Percentiles rank a stretch among this genome's conserved stretches.
Evolutionary conservation across 2,888 invertebrate genomes (phyloP).

Genomic region (Melinaea menophilus): DNA sequence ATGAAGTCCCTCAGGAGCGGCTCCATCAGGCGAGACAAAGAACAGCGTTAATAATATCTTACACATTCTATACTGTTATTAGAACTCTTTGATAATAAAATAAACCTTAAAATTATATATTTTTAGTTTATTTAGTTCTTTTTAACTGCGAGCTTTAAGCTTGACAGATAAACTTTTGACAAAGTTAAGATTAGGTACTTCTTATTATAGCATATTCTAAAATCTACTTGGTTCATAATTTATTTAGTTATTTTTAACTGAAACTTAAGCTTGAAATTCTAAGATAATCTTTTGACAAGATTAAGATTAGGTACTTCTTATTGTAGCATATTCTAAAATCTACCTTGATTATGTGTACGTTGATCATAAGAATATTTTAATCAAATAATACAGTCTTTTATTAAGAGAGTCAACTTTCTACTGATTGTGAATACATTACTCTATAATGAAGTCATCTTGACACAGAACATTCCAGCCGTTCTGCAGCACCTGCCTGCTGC

Average conservation of each 20-base stretch:
- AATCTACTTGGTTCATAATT: no score
- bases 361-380: no score
- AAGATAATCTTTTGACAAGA: background rate
- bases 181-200: background rate
- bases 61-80: background rate
- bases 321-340: background rate
- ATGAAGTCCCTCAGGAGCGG: conserved; percentile 33
- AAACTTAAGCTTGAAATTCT: no score
- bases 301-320: background rate
- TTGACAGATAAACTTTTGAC: no score
- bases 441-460: conserved; percentile 8
- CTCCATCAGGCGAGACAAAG: conserved; percentile 40
- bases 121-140: background rate
- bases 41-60: conserved; percentile 32
- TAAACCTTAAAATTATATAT: no score
- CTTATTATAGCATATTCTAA: background rate
- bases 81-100: background rate
- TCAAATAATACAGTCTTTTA: no score
- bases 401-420: no score
- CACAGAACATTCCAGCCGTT: conserved; percentile 15
- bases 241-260: background rate
- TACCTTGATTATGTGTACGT: background rate
- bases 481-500: conserved; percentile 43
- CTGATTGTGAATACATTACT: no score
- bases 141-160: no score